These are phyloP conservation scores for Stichodactyla helianthus DNA, from an alignment of 64 coral and sea anemone genomes.

Conservation along the genomic window DNA sequence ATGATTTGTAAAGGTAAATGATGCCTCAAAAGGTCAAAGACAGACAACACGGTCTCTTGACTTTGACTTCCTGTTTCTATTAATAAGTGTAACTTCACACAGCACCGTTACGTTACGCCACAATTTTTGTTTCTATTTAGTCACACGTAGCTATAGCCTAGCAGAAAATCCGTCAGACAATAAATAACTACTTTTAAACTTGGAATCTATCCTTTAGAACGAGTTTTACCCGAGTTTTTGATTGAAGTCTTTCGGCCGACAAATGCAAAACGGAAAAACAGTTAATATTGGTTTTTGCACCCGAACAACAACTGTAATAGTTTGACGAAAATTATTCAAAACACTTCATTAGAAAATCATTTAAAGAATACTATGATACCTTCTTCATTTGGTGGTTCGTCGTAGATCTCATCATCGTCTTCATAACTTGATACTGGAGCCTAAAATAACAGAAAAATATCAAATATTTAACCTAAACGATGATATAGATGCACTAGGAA, in stretches of 20 bases:
- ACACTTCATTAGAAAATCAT: background rate
- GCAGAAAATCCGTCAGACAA: too few species aligned
- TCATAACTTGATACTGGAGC: background rate
- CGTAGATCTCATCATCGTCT: conserved; percentile 29
- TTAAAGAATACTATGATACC: background rate
- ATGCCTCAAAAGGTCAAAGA: background rate
- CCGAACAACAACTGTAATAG: too few species aligned
- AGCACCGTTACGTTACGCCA: background rate
- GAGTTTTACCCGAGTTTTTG: background rate
- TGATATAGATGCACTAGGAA: background rate
- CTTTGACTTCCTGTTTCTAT: too few species aligned
- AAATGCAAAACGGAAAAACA: background rate
- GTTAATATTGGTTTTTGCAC: background rate
- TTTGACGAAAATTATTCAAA: too few species aligned
- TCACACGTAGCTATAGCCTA: too few species aligned
- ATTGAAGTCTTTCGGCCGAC: background rate
- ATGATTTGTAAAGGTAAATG: background rate
- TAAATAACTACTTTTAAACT: background rate
- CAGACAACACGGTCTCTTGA: too few species aligned
- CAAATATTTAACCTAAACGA: background rate
- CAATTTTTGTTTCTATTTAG: background rate
- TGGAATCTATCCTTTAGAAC: background rate
- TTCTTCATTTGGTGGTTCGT: conserved; percentile 22
- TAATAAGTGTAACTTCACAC: too few species aligned
- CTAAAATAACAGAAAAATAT: background rate